phyloP scores from a whole-genome alignment of 2,888 invertebrate genomes.

The Zygothrica quintamaculata region DNA sequence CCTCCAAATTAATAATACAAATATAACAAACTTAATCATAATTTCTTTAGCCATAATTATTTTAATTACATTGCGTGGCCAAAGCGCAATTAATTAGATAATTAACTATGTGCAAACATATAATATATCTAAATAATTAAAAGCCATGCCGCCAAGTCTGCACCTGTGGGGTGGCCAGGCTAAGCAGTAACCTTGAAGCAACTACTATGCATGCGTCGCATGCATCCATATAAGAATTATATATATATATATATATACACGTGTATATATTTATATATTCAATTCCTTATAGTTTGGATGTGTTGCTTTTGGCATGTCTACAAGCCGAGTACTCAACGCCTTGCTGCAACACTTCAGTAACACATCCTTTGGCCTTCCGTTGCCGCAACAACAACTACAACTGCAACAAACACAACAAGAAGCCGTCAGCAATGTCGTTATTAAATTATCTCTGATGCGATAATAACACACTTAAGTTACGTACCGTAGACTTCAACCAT shows the following conservation, averaged over 20 bases:
- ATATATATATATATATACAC: constrained; percentile 4
- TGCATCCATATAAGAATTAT: background rate
- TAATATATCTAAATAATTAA: constrained; percentile 28
- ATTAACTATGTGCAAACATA: background rate
- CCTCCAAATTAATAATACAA: no score
- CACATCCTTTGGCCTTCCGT: constrained; percentile 57
- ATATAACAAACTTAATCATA: no score
- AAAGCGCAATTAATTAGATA: constrained; percentile 1
- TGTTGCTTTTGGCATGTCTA: constrained; percentile 43
- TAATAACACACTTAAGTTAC: constrained; percentile 81
- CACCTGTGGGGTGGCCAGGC: constrained; percentile 21
- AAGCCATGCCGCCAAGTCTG: constrained; percentile 3
- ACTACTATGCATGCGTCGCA: constrained; percentile 2
- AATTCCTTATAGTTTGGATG: constrained; percentile 16
- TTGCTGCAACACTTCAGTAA: constrained; percentile 65
- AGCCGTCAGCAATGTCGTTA: constrained; percentile 66
- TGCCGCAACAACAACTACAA: constrained; percentile 32
- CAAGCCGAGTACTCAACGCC: constrained; percentile 51
- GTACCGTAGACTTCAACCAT: constrained; percentile 38
- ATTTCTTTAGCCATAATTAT: no score
- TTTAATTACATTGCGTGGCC: constrained; percentile 6
- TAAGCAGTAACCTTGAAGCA: constrained; percentile 58
- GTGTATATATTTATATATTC: constrained; percentile 12
- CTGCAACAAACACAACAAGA: constrained; percentile 38
- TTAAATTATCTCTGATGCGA: constrained; percentile 83